Conservation (phyloP, 2,888 invertebrate genomes). For the Drosophila lutescens region DNA sequence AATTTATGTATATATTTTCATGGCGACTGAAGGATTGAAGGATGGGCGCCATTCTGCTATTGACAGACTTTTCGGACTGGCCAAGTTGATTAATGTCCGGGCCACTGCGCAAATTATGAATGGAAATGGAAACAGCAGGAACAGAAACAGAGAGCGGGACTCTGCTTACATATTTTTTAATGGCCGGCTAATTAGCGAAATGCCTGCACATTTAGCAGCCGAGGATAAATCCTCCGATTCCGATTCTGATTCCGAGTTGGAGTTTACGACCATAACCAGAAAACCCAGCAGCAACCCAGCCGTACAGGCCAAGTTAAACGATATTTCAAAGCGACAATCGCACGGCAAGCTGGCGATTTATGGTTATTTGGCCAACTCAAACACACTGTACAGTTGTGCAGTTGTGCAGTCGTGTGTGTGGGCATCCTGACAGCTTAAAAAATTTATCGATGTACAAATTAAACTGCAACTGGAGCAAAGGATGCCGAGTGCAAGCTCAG, state of each 20-base stretch:
- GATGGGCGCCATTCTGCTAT: conserved; percentile 28
- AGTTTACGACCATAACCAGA: conserved; percentile 4
- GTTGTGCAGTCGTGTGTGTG: conserved; percentile 17
- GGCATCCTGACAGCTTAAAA: conserved; percentile 67
- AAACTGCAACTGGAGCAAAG: conserved; percentile 68
- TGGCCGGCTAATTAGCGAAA: conserved; percentile 53
- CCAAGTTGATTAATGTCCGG: conserved; percentile 61
- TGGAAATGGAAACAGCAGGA: conserved; percentile 4
- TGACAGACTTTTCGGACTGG: conserved; percentile 44
- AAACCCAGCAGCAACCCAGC: neutral
- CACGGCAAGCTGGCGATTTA: conserved; percentile 65
- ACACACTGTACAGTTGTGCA: conserved; percentile 15
- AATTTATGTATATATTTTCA: neutral
- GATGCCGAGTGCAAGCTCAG: conserved; percentile 24
- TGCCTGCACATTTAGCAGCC: conserved; percentile 47
- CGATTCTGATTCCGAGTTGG: too few species aligned
- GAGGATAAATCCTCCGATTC: conserved; percentile 26
- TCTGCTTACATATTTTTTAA: conserved; percentile 49
- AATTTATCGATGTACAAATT: conserved; percentile 80
- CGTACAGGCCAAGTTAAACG: conserved; percentile 51
- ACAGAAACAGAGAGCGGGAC: neutral
- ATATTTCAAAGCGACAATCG: conserved; percentile 73
- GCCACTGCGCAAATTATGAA: conserved; percentile 53
- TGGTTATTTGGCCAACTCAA: conserved; percentile 57
- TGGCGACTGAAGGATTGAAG: conserved; percentile 6